A percentile compares a stretch with the other conserved stretches of the same genome.
These are phyloP conservation scores for Hymenochirus boettgeri DNA, from an alignment of 2,113 vertebrate genomes.

Conservation along the genomic window DNA sequence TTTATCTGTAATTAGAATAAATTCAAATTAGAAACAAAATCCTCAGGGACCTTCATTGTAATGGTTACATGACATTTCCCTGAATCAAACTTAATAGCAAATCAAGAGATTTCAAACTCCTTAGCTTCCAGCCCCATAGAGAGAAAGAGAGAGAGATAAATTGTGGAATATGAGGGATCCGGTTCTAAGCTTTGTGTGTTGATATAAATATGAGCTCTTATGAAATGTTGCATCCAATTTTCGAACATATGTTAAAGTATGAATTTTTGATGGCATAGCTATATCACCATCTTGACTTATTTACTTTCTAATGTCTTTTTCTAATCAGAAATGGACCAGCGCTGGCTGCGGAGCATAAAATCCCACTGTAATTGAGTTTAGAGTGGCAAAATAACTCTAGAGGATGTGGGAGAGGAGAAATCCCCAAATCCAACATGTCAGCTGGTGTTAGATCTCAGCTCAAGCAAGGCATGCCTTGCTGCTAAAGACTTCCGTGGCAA, in stretches of 20 bases:
- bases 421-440: conserved; percentile 91
- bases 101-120: too few relatives aligned
- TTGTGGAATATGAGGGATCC: conserved; percentile 50
- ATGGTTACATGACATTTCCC: too few relatives aligned
- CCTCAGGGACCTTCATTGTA: too few relatives aligned
- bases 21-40: too few relatives aligned
- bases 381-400: conserved; percentile 72
- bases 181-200: conserved; percentile 77
- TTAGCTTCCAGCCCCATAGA: too few relatives aligned
- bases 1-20: too few relatives aligned
- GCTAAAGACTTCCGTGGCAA: conserved; percentile 62
- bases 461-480: conserved; percentile 59
- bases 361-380: conserved; percentile 73
- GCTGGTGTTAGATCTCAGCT: conserved; percentile 85
- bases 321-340: conserved; percentile 63
- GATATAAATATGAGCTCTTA: conserved; percentile 87
- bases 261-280: conserved; percentile 73
- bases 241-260: conserved; percentile 71
- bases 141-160: too few relatives aligned
- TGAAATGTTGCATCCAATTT: conserved; percentile 75
- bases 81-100: too few relatives aligned
- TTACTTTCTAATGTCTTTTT: conserved; percentile 67
- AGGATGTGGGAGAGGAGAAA: conserved; percentile 81
- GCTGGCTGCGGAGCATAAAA: conserved; percentile 67
- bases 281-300: conserved; percentile 72